Conservation (phyloP, 2,888 invertebrate genomes). For the Harpagoxenus sublaevis region DNA sequence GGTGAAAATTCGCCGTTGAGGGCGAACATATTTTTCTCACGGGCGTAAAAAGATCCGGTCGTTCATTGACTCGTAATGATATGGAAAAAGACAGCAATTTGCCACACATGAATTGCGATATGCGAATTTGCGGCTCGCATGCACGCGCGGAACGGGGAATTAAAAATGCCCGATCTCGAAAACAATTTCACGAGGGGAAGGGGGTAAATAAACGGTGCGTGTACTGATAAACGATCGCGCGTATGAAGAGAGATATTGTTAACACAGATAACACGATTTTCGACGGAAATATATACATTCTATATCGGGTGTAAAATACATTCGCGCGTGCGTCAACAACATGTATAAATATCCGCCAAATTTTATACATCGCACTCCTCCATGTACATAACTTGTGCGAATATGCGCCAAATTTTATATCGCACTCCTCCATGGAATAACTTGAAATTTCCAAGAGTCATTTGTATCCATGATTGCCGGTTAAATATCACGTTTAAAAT, state of each 20-base stretch:
- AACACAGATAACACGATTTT: conserved; percentile 47
- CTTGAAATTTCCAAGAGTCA: conserved; percentile 50
- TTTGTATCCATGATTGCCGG: conserved; percentile 41
- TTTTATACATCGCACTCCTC: conserved; percentile 20
- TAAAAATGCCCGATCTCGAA: conserved; percentile 41
- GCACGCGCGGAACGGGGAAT: background rate
- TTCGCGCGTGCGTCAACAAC: conserved; percentile 22
- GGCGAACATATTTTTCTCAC: background rate
- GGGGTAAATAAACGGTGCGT: conserved; percentile 11
- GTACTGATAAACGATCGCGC: conserved; percentile 6
- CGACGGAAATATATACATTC: conserved; percentile 27
- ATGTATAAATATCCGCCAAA: background rate
- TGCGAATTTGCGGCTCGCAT: background rate
- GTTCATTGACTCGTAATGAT: background rate
- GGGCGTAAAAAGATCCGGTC: background rate
- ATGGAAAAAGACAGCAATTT: background rate
- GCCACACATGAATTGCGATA: background rate
- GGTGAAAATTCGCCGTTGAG: background rate
- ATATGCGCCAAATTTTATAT: conserved; percentile 6
- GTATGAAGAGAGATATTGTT: conserved; percentile 34
- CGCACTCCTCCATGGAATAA: background rate
- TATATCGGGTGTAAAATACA: background rate
- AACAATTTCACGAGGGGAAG: background rate
- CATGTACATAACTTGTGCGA: conserved; percentile 14
- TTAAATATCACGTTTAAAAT: conserved; percentile 51